Evolutionary conservation across 30 jellyfish, hydroid and myxozoan species (phyloP).

Genomic region (Hydra vulgaris): DNA sequence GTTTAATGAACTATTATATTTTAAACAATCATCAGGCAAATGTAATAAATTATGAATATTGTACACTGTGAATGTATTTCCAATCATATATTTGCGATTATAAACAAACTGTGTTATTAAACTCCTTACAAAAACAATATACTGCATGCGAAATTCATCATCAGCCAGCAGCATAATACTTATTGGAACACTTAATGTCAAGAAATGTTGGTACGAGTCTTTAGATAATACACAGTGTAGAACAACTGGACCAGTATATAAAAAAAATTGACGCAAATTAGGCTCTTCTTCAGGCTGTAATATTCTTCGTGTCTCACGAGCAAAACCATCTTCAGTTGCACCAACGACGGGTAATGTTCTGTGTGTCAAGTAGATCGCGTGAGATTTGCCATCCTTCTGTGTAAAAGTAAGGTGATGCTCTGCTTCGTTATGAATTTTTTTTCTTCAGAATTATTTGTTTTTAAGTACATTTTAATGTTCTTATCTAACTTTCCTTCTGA

Average conservation of each 20-base stretch:
- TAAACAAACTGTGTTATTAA: not conserved
- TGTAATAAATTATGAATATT: constrained; percentile 41
- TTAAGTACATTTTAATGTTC: too few species aligned
- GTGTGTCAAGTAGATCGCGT: too few species aligned
- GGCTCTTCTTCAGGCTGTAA: constrained; percentile 42
- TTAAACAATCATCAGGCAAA: constrained; percentile 29
- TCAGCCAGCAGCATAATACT: constrained; percentile 13
- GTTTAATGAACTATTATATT: too few species aligned
- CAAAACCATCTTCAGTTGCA: constrained; percentile 26
- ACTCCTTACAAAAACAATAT: not conserved
- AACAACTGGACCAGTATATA: constrained; percentile 39
- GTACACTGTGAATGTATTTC: constrained; percentile 40
- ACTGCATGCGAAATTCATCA: not conserved
- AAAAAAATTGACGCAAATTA: constrained; percentile 35
- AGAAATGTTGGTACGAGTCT: constrained; percentile 21
- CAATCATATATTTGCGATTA: constrained; percentile 12
- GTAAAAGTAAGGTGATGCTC: too few species aligned
- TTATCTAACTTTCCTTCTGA: too few species aligned
- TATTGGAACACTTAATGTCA: constrained; percentile 17
- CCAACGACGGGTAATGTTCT: too few species aligned
- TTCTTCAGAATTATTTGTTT: too few species aligned
- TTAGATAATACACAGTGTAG: constrained; percentile 9
- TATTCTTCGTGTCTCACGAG: constrained; percentile 36
- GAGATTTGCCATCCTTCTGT: too few species aligned
- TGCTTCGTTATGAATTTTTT: too few species aligned